These are phyloP conservation scores for Drosophila nannoptera DNA, from an alignment of 1,140 invertebrate species.

Conservation along the genomic window DNA sequence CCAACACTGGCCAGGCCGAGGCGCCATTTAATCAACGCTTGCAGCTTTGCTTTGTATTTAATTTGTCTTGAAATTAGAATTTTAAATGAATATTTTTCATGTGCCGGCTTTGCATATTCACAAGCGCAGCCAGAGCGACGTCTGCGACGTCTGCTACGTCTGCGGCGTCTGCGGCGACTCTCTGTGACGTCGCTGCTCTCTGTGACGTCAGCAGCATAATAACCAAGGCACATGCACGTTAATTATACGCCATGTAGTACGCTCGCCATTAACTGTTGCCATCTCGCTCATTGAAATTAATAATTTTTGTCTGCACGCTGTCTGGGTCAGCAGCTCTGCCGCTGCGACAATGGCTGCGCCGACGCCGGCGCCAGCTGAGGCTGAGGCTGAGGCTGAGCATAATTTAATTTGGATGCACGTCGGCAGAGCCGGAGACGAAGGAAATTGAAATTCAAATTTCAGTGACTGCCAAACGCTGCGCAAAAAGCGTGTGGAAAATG, in stretches of 20 bases:
- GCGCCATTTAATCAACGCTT: constrained; percentile 73
- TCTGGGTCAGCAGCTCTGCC: constrained; percentile 64
- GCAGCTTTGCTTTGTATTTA: constrained; percentile 69
- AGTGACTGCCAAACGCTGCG: constrained; percentile 44
- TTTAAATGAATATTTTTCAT: constrained; percentile 66
- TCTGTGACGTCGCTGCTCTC: too few relatives aligned
- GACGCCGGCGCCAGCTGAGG: constrained; percentile 10
- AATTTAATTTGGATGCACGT: constrained; percentile 74
- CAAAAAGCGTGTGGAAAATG: constrained; percentile 60
- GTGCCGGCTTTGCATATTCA: constrained; percentile 64
- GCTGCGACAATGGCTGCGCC: constrained; percentile 20
- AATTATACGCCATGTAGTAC: constrained; percentile 75
- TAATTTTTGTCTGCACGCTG: constrained; percentile 75
- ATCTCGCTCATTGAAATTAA: constrained; percentile 58
- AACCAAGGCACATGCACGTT: constrained; percentile 71
- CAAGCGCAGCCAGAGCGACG: constrained; percentile 32
- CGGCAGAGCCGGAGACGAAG: constrained; percentile 42
- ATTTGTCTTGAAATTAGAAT: constrained; percentile 78
- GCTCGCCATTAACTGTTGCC: constrained; percentile 41
- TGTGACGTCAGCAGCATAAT: constrained; percentile 74
- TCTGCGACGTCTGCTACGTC: background rate
- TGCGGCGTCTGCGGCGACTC: background rate
- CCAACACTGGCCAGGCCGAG: constrained; percentile 60
- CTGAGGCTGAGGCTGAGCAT: constrained; percentile 60
- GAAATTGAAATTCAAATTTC: constrained; percentile 76